Evolutionary conservation across 2,797 vertebrate genomes (phyloP).

Genomic region (Margarornis squamiger): DNA sequence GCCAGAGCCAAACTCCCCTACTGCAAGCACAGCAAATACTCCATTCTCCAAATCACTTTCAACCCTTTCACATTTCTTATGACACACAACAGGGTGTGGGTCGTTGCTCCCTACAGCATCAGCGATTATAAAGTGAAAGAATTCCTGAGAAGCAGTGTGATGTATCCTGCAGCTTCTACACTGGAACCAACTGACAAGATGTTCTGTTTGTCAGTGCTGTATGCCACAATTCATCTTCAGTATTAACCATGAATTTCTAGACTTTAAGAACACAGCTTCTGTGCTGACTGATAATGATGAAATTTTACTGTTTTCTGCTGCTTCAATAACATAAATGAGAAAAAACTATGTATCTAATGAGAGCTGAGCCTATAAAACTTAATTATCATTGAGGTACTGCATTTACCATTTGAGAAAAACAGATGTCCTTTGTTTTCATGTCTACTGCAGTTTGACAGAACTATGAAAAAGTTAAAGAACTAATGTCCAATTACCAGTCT

Average conservation of each 20-base stretch:
- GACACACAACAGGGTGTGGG: not conserved
- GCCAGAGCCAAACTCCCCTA: not conserved
- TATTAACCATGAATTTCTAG: constrained; percentile 49
- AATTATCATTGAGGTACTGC: constrained; percentile 75
- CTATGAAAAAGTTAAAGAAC: not conserved
- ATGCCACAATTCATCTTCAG: not conserved
- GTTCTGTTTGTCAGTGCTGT: not conserved
- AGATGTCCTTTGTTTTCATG: not conserved
- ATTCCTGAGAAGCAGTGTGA: not conserved
- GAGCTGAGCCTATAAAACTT: constrained; percentile 70
- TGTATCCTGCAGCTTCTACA: not conserved
- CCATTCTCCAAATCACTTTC: not conserved
- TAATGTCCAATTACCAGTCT: not conserved
- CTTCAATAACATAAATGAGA: constrained; percentile 62
- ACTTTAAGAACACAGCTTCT: constrained; percentile 69
- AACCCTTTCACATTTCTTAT: not conserved
- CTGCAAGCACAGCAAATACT: not conserved
- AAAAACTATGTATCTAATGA: constrained; percentile 65
- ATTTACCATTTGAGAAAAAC: constrained; percentile 48
- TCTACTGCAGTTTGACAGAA: not conserved
- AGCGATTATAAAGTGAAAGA: not conserved
- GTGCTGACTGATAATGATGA: constrained; percentile 41
- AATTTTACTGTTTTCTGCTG: constrained; percentile 64
- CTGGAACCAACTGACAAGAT: not conserved
- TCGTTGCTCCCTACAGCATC: not conserved